These are phyloP conservation scores for Myotis vivesi DNA, from an alignment of 2,797 vertebrate genomes.

Conservation along the genomic window DNA sequence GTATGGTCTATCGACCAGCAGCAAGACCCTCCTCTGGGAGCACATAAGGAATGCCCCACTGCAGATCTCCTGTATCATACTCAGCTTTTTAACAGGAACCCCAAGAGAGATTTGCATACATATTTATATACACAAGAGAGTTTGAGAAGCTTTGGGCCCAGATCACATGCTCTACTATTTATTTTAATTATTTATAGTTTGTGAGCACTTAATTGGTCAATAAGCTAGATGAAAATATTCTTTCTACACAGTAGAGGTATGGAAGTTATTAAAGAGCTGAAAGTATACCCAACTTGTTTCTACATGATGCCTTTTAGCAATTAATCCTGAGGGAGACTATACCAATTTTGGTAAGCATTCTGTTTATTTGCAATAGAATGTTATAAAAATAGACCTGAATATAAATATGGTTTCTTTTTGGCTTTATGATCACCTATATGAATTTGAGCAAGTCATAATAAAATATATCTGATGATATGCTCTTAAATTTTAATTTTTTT, in stretches of 20 bases:
- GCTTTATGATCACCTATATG: not conserved
- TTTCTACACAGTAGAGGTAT: not conserved
- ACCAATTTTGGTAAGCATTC: not conserved
- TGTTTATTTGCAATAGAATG: not conserved
- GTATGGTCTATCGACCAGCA: not conserved
- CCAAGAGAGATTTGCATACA: not conserved
- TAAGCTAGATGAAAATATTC: not conserved
- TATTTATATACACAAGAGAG: not conserved
- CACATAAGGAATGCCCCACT: accelerated
- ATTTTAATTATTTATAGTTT: not conserved
- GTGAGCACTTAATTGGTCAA: not conserved
- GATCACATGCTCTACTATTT: not conserved
- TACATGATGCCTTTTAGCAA: not conserved
- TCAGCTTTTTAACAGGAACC: not conserved
- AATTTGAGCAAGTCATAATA: not conserved
- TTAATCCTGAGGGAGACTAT: not conserved
- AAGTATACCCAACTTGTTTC: not conserved
- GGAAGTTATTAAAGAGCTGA: not conserved
- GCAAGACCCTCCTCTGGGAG: not conserved
- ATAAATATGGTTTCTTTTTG: not conserved
- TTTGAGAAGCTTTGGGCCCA: not conserved
- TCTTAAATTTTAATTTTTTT: not conserved
- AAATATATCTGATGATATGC: not conserved
- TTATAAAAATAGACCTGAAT: not conserved
- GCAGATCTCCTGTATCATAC: accelerated